These are phyloP conservation scores for Enteromius treurensis DNA, from an alignment of 2,797 vertebrate genomes.

Conservation along the genomic window DNA sequence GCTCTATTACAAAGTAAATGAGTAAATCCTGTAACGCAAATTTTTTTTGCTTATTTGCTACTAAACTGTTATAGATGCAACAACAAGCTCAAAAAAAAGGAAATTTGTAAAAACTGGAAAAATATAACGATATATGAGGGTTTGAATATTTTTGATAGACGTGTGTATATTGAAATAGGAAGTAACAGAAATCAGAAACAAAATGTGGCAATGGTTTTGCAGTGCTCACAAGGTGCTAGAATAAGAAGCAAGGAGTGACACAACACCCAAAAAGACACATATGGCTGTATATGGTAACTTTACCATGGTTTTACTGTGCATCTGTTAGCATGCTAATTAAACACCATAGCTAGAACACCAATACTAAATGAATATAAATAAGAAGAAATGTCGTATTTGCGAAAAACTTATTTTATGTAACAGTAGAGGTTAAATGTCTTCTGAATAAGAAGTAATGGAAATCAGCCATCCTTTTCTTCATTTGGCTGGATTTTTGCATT, in stretches of 20 bases:
- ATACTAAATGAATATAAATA: background rate
- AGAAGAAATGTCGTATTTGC: too few relatives aligned
- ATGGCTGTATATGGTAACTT: background rate
- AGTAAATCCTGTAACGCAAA: too few relatives aligned
- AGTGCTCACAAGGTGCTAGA: background rate
- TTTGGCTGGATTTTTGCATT: conserved; percentile 5
- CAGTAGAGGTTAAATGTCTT: background rate
- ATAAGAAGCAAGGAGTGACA: background rate
- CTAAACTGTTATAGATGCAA: too few relatives aligned
- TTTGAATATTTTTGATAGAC: background rate
- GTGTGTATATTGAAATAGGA: background rate
- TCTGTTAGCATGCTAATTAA: background rate
- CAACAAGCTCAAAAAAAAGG: too few relatives aligned
- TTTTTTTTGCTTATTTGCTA: too few relatives aligned
- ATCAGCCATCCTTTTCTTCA: background rate
- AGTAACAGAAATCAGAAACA: background rate
- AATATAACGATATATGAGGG: too few relatives aligned
- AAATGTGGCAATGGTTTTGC: background rate
- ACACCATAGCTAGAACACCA: background rate
- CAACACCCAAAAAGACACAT: background rate
- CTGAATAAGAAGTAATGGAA: background rate
- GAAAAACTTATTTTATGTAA: background rate
- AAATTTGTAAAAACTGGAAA: too few relatives aligned
- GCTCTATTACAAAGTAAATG: background rate
- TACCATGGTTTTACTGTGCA: background rate